A percentile compares a stretch with the other conserved stretches of the same genome.
These are phyloP conservation scores for Drosophila lutescens DNA, from an alignment of 2,888 invertebrate species.

Conservation along the genomic window DNA sequence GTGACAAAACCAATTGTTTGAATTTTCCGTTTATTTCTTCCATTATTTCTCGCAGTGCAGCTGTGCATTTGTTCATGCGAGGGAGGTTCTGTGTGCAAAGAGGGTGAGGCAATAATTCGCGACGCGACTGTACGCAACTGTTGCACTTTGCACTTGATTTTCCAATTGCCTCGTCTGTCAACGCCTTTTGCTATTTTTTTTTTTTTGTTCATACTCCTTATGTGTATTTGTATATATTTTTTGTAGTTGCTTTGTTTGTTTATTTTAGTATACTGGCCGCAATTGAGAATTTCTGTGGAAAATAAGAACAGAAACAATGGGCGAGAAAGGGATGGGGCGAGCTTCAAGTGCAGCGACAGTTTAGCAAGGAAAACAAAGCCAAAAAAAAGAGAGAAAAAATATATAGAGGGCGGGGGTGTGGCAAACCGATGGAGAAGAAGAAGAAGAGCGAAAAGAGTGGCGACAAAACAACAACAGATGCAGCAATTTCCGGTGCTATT, in stretches of 20 bases:
- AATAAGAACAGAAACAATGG: constrained; percentile 18
- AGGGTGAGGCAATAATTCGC: constrained; percentile 5
- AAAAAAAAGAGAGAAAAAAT: constrained; percentile 5
- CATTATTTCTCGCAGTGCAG: not conserved
- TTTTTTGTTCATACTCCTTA: not conserved
- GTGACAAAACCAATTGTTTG: too few species aligned
- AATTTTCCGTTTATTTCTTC: too few species aligned
- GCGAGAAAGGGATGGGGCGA: constrained; percentile 1
- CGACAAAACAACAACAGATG: constrained; percentile 67
- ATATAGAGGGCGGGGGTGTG: constrained; percentile 27
- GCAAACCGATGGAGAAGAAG: constrained; percentile 20
- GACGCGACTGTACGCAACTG: constrained; percentile 22
- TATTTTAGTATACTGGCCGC: constrained; percentile 17
- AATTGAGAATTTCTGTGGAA: constrained; percentile 33
- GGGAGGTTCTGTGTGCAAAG: not conserved
- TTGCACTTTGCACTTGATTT: constrained; percentile 25
- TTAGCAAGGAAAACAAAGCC: constrained; percentile 33
- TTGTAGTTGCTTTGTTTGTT: constrained; percentile 14
- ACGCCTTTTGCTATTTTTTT: constrained; percentile 8
- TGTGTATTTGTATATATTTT: not conserved
- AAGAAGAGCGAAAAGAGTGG: constrained; percentile 23
- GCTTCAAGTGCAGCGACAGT: constrained; percentile 60
- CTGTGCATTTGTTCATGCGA: not conserved
- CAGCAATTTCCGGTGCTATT: constrained; percentile 75
- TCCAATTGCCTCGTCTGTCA: constrained; percentile 1